A percentile compares a stretch with the other conserved stretches of the same genome.
Conservation (phyloP, 2,113 vertebrate genomes). For the Anas platyrhynchos region DNA sequence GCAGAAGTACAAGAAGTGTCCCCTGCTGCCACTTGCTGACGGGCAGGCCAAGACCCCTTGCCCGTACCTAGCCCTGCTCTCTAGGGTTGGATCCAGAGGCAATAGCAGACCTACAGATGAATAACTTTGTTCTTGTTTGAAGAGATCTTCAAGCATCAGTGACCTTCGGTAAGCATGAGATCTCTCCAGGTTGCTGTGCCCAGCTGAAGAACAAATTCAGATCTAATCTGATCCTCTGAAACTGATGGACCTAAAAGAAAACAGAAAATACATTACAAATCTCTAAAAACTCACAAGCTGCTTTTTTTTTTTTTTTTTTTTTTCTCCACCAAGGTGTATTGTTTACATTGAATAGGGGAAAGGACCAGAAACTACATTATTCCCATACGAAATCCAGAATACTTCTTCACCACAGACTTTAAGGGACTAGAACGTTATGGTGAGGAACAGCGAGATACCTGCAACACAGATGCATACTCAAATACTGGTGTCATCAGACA, state of each 20-base stretch:
- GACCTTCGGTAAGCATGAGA: no score
- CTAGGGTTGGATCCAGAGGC: rapidly evolving
- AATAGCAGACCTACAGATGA: neutral
- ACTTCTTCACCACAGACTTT: neutral
- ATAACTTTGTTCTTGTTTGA: neutral
- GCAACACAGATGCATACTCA: neutral
- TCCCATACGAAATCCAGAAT: neutral
- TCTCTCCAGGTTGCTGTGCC: no score
- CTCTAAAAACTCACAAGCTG: neutral
- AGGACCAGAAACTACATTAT: rapidly evolving
- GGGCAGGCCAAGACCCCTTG: no score
- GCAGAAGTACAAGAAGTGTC: rapidly evolving
- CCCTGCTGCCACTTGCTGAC: neutral
- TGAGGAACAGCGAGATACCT: neutral
- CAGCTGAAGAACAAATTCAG: neutral
- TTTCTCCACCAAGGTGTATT: no score
- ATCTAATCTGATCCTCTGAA: neutral
- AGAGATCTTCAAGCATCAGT: neutral
- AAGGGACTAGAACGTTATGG: rapidly evolving
- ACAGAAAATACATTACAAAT: neutral
- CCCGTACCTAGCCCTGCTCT: rapidly evolving
- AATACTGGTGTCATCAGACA: rapidly evolving
- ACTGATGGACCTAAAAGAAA: neutral
- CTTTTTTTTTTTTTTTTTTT: no score
- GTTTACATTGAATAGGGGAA: rapidly evolving